Evolutionary conservation across 2,797 vertebrate species (phyloP).

Genomic region (Ctenochaetus hawaiiensis): DNA sequence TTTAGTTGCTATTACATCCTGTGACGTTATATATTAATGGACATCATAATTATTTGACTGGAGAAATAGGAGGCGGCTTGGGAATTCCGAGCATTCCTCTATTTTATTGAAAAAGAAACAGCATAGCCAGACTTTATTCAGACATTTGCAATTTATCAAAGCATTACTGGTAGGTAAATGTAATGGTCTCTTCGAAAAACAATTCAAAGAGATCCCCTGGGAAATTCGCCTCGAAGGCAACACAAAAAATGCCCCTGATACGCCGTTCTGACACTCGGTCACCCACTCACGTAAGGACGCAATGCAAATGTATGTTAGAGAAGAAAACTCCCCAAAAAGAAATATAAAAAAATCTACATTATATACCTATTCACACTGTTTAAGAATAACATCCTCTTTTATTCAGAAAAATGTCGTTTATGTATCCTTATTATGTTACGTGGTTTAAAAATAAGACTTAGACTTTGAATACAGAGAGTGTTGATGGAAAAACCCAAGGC

Average conservation of each 20-base stretch:
- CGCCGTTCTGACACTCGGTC: neutral
- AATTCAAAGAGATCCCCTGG: neutral
- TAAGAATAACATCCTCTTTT: neutral
- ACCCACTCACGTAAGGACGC: neutral
- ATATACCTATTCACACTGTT: neutral
- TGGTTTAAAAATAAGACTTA: neutral
- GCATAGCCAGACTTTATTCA: neutral
- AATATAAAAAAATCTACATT: neutral
- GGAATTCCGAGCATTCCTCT: neutral
- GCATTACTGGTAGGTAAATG: rapidly evolving
- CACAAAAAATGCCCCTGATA: neutral
- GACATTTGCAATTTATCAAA: neutral
- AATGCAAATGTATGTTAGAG: neutral
- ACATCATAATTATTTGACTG: neutral
- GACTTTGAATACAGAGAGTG: neutral
- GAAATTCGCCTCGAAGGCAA: constrained; percentile 2
- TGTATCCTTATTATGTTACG: neutral
- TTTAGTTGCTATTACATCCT: neutral
- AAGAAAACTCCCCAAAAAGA: neutral
- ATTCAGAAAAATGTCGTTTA: neutral
- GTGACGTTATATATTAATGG: neutral
- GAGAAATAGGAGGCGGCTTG: neutral
- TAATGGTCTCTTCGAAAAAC: neutral
- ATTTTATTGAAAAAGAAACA: neutral
- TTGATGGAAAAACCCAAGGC: too few relatives aligned